Evolutionary conservation across 2,113 vertebrate species (phyloP), one percentile per base, ranked within the genome.

Genomic region (Elachura formosa): DNA sequence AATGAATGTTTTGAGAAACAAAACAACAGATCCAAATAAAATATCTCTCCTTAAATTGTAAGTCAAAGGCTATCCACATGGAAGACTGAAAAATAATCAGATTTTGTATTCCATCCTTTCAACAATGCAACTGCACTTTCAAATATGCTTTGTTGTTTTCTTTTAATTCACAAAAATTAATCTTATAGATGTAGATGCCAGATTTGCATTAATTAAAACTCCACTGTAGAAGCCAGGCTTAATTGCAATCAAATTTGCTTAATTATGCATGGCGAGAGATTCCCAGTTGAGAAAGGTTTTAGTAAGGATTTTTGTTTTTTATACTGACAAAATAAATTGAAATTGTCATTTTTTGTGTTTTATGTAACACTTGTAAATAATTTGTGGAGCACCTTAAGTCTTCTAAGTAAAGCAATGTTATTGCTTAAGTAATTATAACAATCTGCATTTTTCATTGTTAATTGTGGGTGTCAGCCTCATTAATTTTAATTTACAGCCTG

Each of bases 401-500:
- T 97, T 98, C 98, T 98, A 98, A 98, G 98, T 98, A 98, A 99
- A 99, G 99, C 98, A 99, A 99, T 99, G 98, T 99, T 99, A 99
- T 99, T 98, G 99, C 99, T 99, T 99, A 99, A 99, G 99, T 99
- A 99, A 99, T 99, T 99, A 99, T 98, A 99, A 98, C 98, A 99
- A 99, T 99, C 99, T 99, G 99, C 99, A 99, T 99, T 99, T 99
- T 99, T 99, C 99, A 99, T 99, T 99, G 99, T 99, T 99, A 99
- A 99, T 99, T 99, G 99, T 99, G 98, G 99, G 98, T 99, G 99
- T 99, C 99, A 99, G 99, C 98, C 96, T 99, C 99, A 99, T 99
- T 99, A 99, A 99, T 99, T 99, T 99, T 99, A 98, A 99, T 99
- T 99, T 99, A 99, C 98, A 98, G 98, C 98, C 97, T 98, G 98